Evolutionary conservation across 2,888 invertebrate species (phyloP).

Genomic region (Psylliodes chrysocephalus): DNA sequence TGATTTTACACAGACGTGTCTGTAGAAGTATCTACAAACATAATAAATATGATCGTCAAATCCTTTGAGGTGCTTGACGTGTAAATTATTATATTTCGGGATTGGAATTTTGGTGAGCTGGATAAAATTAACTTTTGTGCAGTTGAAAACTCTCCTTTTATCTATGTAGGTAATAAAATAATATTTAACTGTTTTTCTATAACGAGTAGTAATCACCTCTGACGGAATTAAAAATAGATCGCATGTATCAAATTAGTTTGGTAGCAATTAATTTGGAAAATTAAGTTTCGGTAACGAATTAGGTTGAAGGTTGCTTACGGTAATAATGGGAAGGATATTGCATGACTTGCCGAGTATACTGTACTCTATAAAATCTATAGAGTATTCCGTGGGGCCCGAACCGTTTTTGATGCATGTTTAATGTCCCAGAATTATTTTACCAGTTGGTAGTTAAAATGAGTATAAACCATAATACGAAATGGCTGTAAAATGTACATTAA

Average conservation of each 20-base stretch:
- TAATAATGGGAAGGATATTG: constrained; percentile 22
- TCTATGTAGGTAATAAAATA: no score
- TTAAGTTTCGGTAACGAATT: constrained; percentile 32
- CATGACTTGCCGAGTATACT: constrained; percentile 16
- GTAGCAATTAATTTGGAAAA: constrained; percentile 29
- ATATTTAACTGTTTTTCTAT: no score
- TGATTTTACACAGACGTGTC: constrained; percentile 47
- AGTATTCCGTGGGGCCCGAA: neutral
- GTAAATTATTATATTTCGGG: constrained; percentile 18
- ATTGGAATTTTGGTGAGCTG: neutral
- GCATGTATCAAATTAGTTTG: constrained; percentile 21
- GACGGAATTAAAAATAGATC: constrained; percentile 23
- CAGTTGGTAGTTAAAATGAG: no score
- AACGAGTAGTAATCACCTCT: no score
- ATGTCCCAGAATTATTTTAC: no score
- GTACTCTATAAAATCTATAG: constrained; percentile 23
- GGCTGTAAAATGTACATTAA: no score
- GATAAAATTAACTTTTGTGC: no score
- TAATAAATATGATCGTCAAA: constrained; percentile 57
- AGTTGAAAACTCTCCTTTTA: no score
- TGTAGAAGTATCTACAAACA: no score
- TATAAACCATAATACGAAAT: no score
- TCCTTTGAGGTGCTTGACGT: constrained; percentile 15
- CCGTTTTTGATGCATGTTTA: constrained; percentile 24
- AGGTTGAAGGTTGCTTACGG: constrained; percentile 25